Evolutionary conservation across 2,888 invertebrate species (phyloP).

Genomic region (Rhimphoctona megacephalus): DNA sequence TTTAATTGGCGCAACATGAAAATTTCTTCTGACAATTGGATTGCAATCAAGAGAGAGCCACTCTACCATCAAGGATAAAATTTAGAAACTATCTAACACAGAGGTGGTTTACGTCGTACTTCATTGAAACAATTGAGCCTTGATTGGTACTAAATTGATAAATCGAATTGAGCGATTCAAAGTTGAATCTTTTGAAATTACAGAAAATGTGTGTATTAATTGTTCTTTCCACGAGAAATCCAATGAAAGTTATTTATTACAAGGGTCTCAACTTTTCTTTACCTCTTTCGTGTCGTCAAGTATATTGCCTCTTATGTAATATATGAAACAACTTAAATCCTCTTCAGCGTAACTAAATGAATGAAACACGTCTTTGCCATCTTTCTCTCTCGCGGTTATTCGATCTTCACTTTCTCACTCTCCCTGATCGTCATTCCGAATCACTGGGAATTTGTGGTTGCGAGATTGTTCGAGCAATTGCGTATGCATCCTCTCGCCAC

Average conservation of each 20-base stretch:
- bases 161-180: not conserved
- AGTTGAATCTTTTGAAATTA: not conserved
- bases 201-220: not conserved
- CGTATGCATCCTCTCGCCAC: conserved; percentile 48
- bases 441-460: conserved; percentile 63
- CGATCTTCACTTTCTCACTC: conserved; percentile 35
- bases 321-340: conserved; percentile 9
- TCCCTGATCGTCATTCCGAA: conserved; percentile 18
- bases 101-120: too few relatives aligned
- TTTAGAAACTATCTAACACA: too few relatives aligned
- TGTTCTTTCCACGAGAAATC: too few relatives aligned
- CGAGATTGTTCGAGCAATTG: conserved; percentile 64
- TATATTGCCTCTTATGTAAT: conserved; percentile 26
- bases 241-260: not conserved
- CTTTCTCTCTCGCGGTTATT: conserved; percentile 44
- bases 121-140: not conserved
- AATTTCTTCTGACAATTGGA: not conserved
- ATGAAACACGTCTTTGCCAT: conserved; percentile 52
- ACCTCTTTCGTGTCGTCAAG: not conserved
- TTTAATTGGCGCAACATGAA: too few relatives aligned
- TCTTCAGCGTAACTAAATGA: conserved; percentile 54
- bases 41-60: not conserved
- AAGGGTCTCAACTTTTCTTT: not conserved
- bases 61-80: too few relatives aligned
- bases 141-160: not conserved